Evolutionary conservation across 2,888 invertebrate genomes (phyloP).

Genomic region (Phania funesta): DNA sequence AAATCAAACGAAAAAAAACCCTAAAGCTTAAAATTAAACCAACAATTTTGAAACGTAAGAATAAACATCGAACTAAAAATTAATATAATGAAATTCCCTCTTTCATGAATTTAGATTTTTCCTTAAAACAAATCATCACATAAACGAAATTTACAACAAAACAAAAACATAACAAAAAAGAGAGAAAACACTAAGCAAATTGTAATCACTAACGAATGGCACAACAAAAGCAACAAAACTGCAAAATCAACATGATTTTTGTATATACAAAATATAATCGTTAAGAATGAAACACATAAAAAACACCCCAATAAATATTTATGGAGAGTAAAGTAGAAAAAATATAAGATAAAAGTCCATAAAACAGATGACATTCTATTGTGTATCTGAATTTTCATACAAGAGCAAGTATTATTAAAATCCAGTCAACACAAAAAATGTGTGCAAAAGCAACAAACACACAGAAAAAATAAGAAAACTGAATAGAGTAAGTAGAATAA

Average conservation of each 20-base stretch:
- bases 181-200: constrained; percentile 19
- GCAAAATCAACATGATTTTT: constrained; percentile 44
- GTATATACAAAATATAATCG: constrained; percentile 41
- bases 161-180: neutral
- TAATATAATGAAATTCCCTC: constrained; percentile 37
- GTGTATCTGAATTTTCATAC: constrained; percentile 7
- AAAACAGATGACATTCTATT: constrained; percentile 57
- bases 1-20: neutral
- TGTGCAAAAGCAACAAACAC: constrained; percentile 3
- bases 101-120: constrained; percentile 36
- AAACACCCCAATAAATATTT: constrained; percentile 33
- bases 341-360: constrained; percentile 44
- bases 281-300: constrained; percentile 18
- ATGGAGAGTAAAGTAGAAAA: neutral
- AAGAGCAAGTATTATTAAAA: constrained; percentile 17
- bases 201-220: constrained; percentile 43
- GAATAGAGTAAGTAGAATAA: constrained; percentile 12
- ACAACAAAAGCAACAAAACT: neutral
- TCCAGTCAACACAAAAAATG: constrained; percentile 11
- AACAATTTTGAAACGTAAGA: neutral
- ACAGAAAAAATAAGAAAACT: constrained; percentile 21
- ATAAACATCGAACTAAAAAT: constrained; percentile 12
- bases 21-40: neutral
- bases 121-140: constrained; percentile 53
- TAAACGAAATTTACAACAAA: constrained; percentile 17